phyloP scores from a whole-genome alignment of 2,113 vertebrate genomes.

The Nesoenas mayeri region DNA sequence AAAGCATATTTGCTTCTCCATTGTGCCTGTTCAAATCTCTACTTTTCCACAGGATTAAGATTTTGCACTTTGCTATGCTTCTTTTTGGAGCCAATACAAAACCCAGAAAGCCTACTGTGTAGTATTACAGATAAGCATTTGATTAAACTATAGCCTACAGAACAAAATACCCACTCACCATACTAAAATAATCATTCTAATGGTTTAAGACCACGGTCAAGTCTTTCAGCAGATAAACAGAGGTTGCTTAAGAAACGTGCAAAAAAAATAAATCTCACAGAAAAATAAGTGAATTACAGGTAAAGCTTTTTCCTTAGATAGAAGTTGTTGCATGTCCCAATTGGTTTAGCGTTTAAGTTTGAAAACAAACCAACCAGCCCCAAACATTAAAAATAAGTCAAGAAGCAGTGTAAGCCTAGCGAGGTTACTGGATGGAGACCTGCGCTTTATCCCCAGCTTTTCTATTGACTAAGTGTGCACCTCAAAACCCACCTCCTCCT shows the following conservation, averaged over 20 bases:
- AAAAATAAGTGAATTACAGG: neutral
- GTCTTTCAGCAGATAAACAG: neutral
- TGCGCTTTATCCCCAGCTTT: slow-evolving; percentile 21
- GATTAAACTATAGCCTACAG: slow-evolving; percentile 58
- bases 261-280: neutral
- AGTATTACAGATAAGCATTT: slow-evolving; percentile 50
- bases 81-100: slow-evolving; percentile 40
- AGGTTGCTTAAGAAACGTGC: neutral
- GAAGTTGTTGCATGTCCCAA: neutral
- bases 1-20: slow-evolving; percentile 41
- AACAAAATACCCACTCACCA: slow-evolving; percentile 56
- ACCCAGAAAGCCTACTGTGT: slow-evolving; percentile 45
- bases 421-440: neutral
- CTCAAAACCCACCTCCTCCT: slow-evolving; percentile 57
- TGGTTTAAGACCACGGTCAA: slow-evolving; percentile 16
- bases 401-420: neutral
- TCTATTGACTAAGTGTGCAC: neutral
- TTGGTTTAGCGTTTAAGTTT: neutral
- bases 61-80: slow-evolving; percentile 9
- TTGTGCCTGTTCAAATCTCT: slow-evolving; percentile 38
- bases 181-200: slow-evolving; percentile 49
- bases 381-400: neutral
- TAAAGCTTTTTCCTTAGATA: neutral
- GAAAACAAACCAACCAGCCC: too few species aligned
- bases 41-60: slow-evolving; percentile 50